Conservation (phyloP, 2,888 invertebrate species). For the Timema cristinae region DNA sequence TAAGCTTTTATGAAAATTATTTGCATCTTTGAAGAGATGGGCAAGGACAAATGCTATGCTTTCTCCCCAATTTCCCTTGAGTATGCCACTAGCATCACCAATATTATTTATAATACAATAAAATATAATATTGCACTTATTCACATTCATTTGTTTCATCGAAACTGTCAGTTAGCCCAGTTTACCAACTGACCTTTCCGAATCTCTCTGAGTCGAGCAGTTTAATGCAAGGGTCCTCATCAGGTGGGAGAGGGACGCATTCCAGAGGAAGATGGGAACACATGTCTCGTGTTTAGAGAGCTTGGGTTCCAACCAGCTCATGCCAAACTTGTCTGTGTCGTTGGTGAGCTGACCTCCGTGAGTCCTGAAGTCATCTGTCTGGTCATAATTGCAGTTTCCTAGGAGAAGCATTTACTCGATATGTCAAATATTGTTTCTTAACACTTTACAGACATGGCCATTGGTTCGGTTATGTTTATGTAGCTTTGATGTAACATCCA, state of each 20-base stretch:
- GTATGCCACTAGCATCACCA: neutral
- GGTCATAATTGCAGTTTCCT: conserved; percentile 44
- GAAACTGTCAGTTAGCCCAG: neutral
- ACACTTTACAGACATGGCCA: too few species aligned
- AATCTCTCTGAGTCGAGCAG: conserved; percentile 47
- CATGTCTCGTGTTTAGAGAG: conserved; percentile 21
- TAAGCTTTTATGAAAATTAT: too few species aligned
- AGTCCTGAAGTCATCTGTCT: conserved; percentile 41
- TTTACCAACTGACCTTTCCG: conserved; percentile 11
- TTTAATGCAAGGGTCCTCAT: conserved; percentile 63
- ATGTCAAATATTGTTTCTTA: too few species aligned
- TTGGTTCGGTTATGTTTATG: too few species aligned
- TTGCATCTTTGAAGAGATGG: too few species aligned
- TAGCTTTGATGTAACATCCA: too few species aligned
- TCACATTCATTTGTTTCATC: too few species aligned
- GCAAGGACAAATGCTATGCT: too few species aligned
- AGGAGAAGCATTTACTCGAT: conserved; percentile 14
- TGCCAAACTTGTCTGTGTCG: conserved; percentile 51
- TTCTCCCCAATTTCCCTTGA: neutral
- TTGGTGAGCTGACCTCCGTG: conserved; percentile 46
- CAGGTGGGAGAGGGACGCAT: conserved; percentile 51
- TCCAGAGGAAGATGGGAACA: neutral
- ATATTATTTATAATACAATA: too few species aligned
- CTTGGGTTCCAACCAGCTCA: conserved; percentile 50
- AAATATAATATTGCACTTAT: too few species aligned